These are phyloP conservation scores for Pangasius krempfi DNA, from an alignment of 2,797 vertebrate genomes.

Conservation along the genomic window DNA sequence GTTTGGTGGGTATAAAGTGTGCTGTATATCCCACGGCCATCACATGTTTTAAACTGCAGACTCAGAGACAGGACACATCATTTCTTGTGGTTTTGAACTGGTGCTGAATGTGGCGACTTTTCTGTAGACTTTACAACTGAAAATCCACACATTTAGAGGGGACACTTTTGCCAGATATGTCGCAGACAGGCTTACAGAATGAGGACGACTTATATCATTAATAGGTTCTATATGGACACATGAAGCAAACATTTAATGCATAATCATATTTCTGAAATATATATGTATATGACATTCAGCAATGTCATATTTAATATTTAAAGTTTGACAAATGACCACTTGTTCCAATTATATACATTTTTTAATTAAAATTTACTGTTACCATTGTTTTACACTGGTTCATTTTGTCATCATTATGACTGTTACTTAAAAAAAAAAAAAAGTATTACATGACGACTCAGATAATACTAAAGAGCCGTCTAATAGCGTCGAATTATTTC, in stretches of 20 bases:
- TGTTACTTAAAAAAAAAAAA: not conserved
- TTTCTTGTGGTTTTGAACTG: not conserved
- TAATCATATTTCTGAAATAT: not conserved
- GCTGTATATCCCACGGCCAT: not conserved
- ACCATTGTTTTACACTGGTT: not conserved
- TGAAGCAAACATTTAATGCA: not conserved
- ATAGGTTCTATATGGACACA: not conserved
- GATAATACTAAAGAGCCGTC: not conserved
- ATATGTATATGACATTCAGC: not conserved
- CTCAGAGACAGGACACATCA: not conserved
- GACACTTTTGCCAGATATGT: not conserved
- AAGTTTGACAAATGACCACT: not conserved
- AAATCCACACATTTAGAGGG: not conserved
- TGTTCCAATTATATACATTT: not conserved
- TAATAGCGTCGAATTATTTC: not conserved
- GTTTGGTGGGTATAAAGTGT: not conserved
- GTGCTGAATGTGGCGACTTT: not conserved
- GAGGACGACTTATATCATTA: not conserved
- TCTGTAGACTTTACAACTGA: not conserved
- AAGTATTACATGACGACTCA: not conserved
- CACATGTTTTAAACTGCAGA: not conserved
- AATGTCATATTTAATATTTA: not conserved
- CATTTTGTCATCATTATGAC: not conserved
- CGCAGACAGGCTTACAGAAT: no score
- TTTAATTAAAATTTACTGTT: not conserved